Evolutionary conservation across 2,113 vertebrate genomes (phyloP), one percentile per base, ranked within the genome.

Genomic region (Elgaria multicarinata): DNA sequence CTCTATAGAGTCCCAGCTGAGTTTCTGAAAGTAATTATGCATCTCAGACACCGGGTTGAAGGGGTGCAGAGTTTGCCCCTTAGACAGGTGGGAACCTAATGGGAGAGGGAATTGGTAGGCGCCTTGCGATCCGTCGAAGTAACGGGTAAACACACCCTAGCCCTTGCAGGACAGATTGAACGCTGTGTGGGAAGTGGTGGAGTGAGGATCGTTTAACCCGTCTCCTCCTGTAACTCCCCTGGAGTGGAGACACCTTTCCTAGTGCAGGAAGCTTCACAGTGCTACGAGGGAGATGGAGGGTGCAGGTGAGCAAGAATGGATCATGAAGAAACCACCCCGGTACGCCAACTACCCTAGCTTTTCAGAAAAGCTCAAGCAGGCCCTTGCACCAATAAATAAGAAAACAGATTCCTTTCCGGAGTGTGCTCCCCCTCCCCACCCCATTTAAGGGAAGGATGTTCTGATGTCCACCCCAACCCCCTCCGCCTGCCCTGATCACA

Each of bases 401-500:
- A 24, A 13, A 31, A 77, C 16, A 10, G 9, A n/a, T 84, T 83
- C 18, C 36, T 26, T 78, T 55, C 58, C 67, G 74, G 81, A 55
- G 71, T 84, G 46, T 85, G 42, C 62, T 89, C 44, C 87, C 33
- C 87, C 87, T 69, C 66, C 16, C 44, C 80, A n/a, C 46, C 46
- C 58, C 44, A 53, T 39, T 12, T 78, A 39, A 89, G 71, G 82
- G 82, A 89, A 62, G 62, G 83, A 14, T 8, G 9, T 14, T 31
- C 88, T 67, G 39, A 42, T 42, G 44, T 66, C 33, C 18, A 14
- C 33, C 14, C 39, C 44, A n/a, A n/a, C n/a, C n/a, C n/a, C n/a
- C n/a, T n/a, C 26, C 26, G 5, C 72, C 33, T 28, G 14, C 22
- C 50, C 24, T 28, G 53, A 89, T 98, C 97, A 99, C 87, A 99